Evolutionary conservation across 2,888 invertebrate genomes (phyloP), one percentile per base, ranked within the genome.

Genomic region (Erebia ligea): DNA sequence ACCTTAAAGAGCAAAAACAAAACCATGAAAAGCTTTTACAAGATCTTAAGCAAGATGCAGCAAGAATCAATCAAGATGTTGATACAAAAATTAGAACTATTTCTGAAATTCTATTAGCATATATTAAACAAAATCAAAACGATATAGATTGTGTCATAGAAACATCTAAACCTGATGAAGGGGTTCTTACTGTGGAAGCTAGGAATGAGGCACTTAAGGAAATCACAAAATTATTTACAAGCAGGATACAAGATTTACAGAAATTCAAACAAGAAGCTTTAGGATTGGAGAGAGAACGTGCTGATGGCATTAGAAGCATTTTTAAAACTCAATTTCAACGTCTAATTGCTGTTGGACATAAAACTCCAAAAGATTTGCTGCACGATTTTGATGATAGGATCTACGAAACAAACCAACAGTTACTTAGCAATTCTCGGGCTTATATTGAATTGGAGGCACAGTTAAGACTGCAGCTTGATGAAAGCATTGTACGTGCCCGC

Each of bases 371-470:
- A 77, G 83, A 87, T 19, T 77, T 91, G 65, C 74, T 91, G 15
- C 86, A 89, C 64, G 85, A 89, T 59, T 90, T 91, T 73, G 91
- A 92, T 79, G 82, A 86, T 65, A 83, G 79, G 25, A 84, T 85
- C n/a, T 90, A 87, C 75, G 87, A 86, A 67, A 82, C 89, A 6
- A 92, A 92, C 78, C 89, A 91, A 74, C 91, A 92, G 75, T 76
- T 91, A 56, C 68, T 91, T 25, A 89, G 89, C 77, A 92, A 92
- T 75, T 80, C 73, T 10, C 82, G 87, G 75, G 88, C 89, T 9
- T 90, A 87, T 73, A 74, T 77, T 1, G 88, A 91, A 68, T 76
- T 92, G 57, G 89, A 88, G 74, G 83, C 81, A 17, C 82, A 86
- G 68, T 77, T 92, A 71, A 81, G 80, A 40, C 73, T 79, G 52